Evolutionary conservation across 1,140 invertebrate genomes (phyloP), one percentile per base, ranked within the genome.

Genomic region (Aleiodes sp.): DNA sequence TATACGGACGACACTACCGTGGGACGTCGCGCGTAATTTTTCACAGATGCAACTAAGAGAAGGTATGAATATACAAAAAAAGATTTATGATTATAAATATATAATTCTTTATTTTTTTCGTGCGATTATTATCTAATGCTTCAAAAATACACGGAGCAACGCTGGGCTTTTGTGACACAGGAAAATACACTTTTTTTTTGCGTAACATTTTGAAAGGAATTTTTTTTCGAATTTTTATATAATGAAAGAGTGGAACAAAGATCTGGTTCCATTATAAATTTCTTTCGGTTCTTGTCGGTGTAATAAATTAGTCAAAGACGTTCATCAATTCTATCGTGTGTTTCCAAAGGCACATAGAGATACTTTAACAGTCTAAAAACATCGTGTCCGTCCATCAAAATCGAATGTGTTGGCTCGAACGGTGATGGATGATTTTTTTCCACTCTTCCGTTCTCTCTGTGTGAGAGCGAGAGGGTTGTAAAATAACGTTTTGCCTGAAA

Each of bases 301-400:
- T 80, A 80, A 84, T 84, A 82, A 82, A 83, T 83, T 84, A 84
- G 83, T 80, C 77, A 79, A 82, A 84, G 78, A 77, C 81, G 74
- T 78, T 83, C 82, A 84, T 83, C 81, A 84, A 83, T 83, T 84
- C 81, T 80, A 76, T 76, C 76, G 71, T 73, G 75, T 60, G 73
- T 70, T 28, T 16, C 21, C 2, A 24, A n/a, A 19, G 39, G 73
- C 74, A 75, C 73, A 76, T 80, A 80, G 79, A 81, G 80, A 79
- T 76, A 82, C 80, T 78, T 75, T 75, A 70, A 14, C 29, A 43
- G 37, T 14, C 28, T 26, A 29, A 74, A 82, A 82, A 78, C 76
- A 81, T 78, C 76, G 78, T 70, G 46, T 52, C 76, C 80, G 80
- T 80, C 80, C 80, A 78, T 77, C 81, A 80, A 70, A 68, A 52